These are phyloP conservation scores for Megalops cyprinoides DNA, from an alignment of 2,797 vertebrate genomes.

Conservation along the genomic window DNA sequence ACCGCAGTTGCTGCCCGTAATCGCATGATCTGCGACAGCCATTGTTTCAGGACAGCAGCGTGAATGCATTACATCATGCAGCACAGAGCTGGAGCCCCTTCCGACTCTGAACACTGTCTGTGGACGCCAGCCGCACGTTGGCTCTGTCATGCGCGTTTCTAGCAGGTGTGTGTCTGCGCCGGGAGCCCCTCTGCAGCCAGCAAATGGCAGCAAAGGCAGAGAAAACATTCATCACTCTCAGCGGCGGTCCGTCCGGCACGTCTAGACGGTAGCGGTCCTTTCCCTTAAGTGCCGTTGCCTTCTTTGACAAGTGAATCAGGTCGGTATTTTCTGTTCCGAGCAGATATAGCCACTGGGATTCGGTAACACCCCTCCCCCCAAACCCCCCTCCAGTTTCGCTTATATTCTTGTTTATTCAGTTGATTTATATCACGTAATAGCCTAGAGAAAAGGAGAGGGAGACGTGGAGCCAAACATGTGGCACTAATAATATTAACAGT, in stretches of 20 bases:
- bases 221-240: slow-evolving; percentile 31
- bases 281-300: slow-evolving; percentile 9
- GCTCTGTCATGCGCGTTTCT: slow-evolving; percentile 34
- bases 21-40: slow-evolving; percentile 13
- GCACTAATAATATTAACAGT: slow-evolving; percentile 47
- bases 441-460: slow-evolving; percentile 1
- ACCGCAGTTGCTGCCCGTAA: slow-evolving; percentile 34
- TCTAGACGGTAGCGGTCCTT: slow-evolving; percentile 36
- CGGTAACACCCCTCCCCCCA: too few relatives aligned
- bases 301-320: slow-evolving; percentile 11
- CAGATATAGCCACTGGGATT: slow-evolving; percentile 8
- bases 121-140: slow-evolving; percentile 23
- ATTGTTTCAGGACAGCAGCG: background rate
- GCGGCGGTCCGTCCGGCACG: slow-evolving; percentile 15
- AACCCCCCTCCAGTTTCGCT: background rate
- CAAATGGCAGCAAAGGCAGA: slow-evolving; percentile 34
- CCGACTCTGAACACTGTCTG: slow-evolving; percentile 29
- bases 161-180: slow-evolving; percentile 38
- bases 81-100: background rate
- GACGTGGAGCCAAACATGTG: slow-evolving; percentile 47
- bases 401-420: slow-evolving; percentile 30
- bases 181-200: slow-evolving; percentile 17
- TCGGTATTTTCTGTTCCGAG: slow-evolving; percentile 1
- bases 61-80: slow-evolving; percentile 38
- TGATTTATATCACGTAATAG: slow-evolving; percentile 23